Percentiles rank a stretch among this genome's conserved stretches.
These are phyloP conservation scores for Toxonevra muliebris DNA, from an alignment of 2,888 invertebrate species.

Conservation along the genomic window DNA sequence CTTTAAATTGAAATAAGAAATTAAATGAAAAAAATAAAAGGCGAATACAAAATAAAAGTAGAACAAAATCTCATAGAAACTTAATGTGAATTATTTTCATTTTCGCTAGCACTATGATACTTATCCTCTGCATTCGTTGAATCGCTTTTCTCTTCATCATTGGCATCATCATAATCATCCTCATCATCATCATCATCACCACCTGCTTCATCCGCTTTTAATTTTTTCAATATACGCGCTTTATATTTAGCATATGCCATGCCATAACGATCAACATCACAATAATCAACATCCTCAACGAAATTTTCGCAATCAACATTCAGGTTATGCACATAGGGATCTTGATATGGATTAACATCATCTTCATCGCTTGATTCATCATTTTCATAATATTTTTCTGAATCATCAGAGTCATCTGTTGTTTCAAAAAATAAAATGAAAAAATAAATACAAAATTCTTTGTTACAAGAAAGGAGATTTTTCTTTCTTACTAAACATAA, in stretches of 20 bases:
- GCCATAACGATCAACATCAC: slow-evolving; percentile 72
- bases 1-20: too few relatives aligned
- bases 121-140: slow-evolving; percentile 27
- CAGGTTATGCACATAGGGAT: too few relatives aligned
- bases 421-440: not conserved
- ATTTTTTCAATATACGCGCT: slow-evolving; percentile 64
- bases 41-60: too few relatives aligned
- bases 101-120: slow-evolving; percentile 36
- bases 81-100: slow-evolving; percentile 4
- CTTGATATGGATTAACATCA: slow-evolving; percentile 37
- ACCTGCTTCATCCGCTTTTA: too few relatives aligned
- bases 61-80: too few relatives aligned
- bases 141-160: slow-evolving; percentile 22
- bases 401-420: slow-evolving; percentile 36
- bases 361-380: slow-evolving; percentile 45
- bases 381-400: slow-evolving; percentile 35
- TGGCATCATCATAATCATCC: slow-evolving; percentile 34
- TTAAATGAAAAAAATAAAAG: too few relatives aligned
- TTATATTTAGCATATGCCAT: slow-evolving; percentile 75
- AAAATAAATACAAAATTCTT: not conserved
- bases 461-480: not conserved
- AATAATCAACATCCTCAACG: slow-evolving; percentile 60
- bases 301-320: slow-evolving; percentile 63
- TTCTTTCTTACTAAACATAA: slow-evolving; percentile 53
- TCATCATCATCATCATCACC: slow-evolving; percentile 36